Conservation (phyloP, 2,113 vertebrate species). For the Maccullochella peelii region DNA sequence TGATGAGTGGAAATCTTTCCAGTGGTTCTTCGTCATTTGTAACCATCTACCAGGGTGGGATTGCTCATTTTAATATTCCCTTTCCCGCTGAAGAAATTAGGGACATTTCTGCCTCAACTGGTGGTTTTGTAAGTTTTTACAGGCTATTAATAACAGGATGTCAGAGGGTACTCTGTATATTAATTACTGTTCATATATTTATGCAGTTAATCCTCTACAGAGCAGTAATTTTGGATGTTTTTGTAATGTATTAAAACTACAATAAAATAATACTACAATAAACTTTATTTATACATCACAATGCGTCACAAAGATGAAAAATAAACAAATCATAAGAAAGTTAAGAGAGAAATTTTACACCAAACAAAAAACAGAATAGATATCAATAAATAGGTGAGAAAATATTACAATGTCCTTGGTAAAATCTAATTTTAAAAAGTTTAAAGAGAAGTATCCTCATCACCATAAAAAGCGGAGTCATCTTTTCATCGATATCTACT, state of each 20-base stretch:
- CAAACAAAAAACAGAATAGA: neutral
- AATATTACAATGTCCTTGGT: neutral
- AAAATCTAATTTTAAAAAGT: neutral
- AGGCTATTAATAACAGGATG: conserved; percentile 53
- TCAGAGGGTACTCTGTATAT: conserved; percentile 17
- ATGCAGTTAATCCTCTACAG: conserved; percentile 2
- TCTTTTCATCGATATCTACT: too few relatives aligned
- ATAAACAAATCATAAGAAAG: neutral
- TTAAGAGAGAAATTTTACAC: neutral
- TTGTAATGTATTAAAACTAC: neutral
- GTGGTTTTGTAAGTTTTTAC: conserved; percentile 46
- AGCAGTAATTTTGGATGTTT: neutral
- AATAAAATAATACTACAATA: neutral
- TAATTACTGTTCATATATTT: conserved; percentile 26
- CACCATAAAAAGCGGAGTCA: neutral
- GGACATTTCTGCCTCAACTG: conserved; percentile 45
- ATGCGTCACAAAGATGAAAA: neutral
- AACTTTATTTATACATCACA: neutral
- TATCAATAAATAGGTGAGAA: neutral
- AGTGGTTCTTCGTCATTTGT: conserved; percentile 65
- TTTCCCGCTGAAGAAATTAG: conserved; percentile 41
- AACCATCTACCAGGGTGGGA: conserved; percentile 71
- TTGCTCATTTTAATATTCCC: conserved; percentile 66
- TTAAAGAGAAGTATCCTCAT: neutral
- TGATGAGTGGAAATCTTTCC: conserved; percentile 72